These are phyloP conservation scores for Grammomys surdaster DNA, from an alignment of 2,113 vertebrate species.

Conservation along the genomic window DNA sequence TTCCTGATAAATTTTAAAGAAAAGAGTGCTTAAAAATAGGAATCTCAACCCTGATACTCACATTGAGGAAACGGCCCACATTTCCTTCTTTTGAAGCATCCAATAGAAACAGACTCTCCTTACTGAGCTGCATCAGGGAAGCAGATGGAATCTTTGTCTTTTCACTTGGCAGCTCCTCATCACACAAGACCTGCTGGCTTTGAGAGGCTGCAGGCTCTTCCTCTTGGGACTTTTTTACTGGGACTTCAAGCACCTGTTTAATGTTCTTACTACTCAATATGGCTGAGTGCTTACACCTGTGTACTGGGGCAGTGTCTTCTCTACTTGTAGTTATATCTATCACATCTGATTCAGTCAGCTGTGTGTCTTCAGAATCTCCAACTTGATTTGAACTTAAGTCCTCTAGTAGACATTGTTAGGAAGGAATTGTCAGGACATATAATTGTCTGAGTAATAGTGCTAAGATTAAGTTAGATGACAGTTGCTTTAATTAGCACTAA, in stretches of 20 bases:
- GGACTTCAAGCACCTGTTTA: constrained; percentile 2
- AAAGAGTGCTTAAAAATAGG: constrained; percentile 38
- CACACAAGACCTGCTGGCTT: constrained; percentile 48
- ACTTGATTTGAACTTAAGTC: constrained; percentile 64
- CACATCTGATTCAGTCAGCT: constrained; percentile 51
- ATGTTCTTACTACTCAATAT: not conserved
- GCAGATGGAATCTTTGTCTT: constrained; percentile 36
- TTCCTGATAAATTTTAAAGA: constrained; percentile 47
- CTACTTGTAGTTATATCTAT: constrained; percentile 56
- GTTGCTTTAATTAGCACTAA: constrained; percentile 47
- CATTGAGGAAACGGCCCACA: constrained; percentile 95
- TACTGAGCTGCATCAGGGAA: constrained; percentile 38
- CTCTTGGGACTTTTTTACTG: constrained; percentile 59
- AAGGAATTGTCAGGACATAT: constrained; percentile 67
- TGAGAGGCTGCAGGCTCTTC: constrained; percentile 51
- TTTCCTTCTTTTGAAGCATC: constrained; percentile 97
- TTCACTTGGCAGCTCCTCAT: constrained; percentile 60
- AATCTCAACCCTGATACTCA: constrained; percentile 84
- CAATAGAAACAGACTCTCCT: constrained; percentile 86
- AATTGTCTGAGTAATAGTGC: constrained; percentile 23
- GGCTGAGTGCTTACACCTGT: constrained; percentile 42
- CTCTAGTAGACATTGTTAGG: constrained; percentile 70
- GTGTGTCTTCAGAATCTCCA: constrained; percentile 34
- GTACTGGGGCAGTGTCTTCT: constrained; percentile 67
- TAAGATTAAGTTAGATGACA: constrained; percentile 53